These are phyloP conservation scores for Sciurus vulgaris DNA, from an alignment of 2,797 vertebrate species.

Conservation along the genomic window DNA sequence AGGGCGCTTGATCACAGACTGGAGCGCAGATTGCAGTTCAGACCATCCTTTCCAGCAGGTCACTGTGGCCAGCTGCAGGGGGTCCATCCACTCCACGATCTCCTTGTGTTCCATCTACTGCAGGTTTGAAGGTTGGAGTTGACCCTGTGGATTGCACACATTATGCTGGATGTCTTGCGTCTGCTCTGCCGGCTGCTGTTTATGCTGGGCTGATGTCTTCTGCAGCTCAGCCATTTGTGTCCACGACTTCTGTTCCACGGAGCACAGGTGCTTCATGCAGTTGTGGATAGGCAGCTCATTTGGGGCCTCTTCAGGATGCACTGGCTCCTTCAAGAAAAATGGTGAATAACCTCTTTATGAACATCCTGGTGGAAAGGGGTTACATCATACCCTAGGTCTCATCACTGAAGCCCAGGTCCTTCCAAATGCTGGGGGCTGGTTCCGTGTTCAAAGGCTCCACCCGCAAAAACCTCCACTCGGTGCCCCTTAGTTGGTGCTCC, in stretches of 20 bases:
- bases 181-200: constrained; percentile 97
- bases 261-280: constrained; percentile 95
- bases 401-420: constrained; percentile 59
- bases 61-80: constrained; percentile 96
- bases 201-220: constrained; percentile 95
- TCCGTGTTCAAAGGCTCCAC: constrained; percentile 81
- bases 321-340: constrained; percentile 98
- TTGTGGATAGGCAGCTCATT: constrained; percentile 96
- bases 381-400: constrained; percentile 89
- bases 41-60: constrained; percentile 99
- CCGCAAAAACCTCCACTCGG: constrained; percentile 74
- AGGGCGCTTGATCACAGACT: constrained; percentile 97
- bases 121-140: constrained; percentile 97
- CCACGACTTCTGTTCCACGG: constrained; percentile 96
- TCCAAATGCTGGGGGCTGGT: constrained; percentile 14
- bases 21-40: constrained; percentile 97
- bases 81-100: constrained; percentile 99
- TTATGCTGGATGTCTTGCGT: constrained; percentile 97
- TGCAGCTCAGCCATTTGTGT: constrained; percentile 95
- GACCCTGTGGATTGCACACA: constrained; percentile 96
- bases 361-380: constrained; percentile 97
- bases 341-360: constrained; percentile 97
- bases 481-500: too few species aligned
- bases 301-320: constrained; percentile 97
- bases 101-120: constrained; percentile 99